phyloP scores from a whole-genome alignment of 2,888 invertebrate species.

The Drosophila merina region DNA sequence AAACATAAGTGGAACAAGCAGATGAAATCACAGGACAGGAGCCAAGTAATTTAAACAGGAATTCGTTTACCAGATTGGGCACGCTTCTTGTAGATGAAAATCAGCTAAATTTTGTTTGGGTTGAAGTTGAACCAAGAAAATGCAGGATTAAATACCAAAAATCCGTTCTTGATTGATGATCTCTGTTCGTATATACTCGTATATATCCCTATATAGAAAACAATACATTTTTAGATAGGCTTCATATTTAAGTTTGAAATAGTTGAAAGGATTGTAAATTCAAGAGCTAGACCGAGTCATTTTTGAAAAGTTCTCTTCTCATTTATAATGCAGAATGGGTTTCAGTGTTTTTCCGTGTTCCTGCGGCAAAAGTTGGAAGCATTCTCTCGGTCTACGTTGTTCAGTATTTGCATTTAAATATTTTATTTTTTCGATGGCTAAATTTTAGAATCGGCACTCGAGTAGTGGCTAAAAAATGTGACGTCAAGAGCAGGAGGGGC shows the following conservation, averaged over 20 bases:
- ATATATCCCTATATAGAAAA: too few relatives aligned
- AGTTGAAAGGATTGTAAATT: not conserved
- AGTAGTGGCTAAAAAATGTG: not conserved
- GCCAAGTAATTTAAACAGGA: constrained; percentile 45
- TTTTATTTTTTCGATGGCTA: constrained; percentile 9
- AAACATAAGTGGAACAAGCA: constrained; percentile 43
- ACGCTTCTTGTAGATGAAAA: constrained; percentile 25
- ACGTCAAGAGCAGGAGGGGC: not conserved
- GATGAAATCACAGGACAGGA: constrained; percentile 46
- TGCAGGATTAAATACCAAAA: not conserved
- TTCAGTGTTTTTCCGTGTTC: constrained; percentile 37
- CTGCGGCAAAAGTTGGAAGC: not conserved
- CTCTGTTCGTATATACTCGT: too few relatives aligned
- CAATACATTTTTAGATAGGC: not conserved
- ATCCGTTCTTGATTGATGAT: not conserved
- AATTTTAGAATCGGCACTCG: constrained; percentile 9
- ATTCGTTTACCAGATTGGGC: constrained; percentile 29
- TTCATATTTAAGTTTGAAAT: not conserved
- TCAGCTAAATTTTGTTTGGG: constrained; percentile 5
- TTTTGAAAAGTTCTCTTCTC: constrained; percentile 8
- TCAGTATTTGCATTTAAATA: constrained; percentile 9
- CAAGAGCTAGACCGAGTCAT: not conserved
- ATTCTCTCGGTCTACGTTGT: not conserved
- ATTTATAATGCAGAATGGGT: constrained; percentile 37
- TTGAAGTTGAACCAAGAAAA: not conserved